These are phyloP conservation scores for Thera britannica DNA, from an alignment of 2,888 invertebrate genomes.

Conservation along the genomic window DNA sequence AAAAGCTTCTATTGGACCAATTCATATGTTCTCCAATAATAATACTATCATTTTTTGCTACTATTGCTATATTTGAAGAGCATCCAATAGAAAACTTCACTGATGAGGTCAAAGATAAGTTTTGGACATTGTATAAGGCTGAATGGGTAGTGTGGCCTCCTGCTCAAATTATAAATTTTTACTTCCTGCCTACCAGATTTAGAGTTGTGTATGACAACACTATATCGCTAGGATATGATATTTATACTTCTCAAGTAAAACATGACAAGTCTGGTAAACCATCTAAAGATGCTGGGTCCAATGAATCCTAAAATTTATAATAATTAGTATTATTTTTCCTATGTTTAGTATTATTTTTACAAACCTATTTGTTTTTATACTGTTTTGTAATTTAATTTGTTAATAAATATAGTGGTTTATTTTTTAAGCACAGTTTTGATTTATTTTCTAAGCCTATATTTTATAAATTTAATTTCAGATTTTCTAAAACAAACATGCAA, in stretches of 20 bases:
- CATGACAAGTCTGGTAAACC: slow-evolving; percentile 70
- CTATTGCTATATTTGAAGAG: slow-evolving; percentile 89
- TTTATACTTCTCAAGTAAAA: slow-evolving; percentile 93
- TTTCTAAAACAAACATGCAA: slow-evolving; percentile 41
- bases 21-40: slow-evolving; percentile 92
- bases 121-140: slow-evolving; percentile 90
- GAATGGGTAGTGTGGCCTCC: slow-evolving; percentile 98
- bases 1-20: slow-evolving; percentile 94
- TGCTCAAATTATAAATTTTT: slow-evolving; percentile 96
- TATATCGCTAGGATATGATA: slow-evolving; percentile 93
- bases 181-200: slow-evolving; percentile 91
- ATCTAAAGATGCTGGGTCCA: slow-evolving; percentile 3
- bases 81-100: slow-evolving; percentile 85
- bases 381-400: slow-evolving; percentile 13
- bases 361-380: neutral
- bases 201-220: slow-evolving; percentile 94
- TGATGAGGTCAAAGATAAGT: slow-evolving; percentile 89
- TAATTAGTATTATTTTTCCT: neutral
- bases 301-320: neutral
- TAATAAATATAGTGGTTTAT: slow-evolving; percentile 24
- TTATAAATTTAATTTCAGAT: slow-evolving; percentile 27
- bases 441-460: slow-evolving; percentile 10
- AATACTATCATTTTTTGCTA: slow-evolving; percentile 91
- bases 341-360: slow-evolving; percentile 14
- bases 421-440: neutral